These are phyloP conservation scores for Caenorhabditis parvicauda DNA, from an alignment of 2,888 invertebrate species.

Conservation along the genomic window DNA sequence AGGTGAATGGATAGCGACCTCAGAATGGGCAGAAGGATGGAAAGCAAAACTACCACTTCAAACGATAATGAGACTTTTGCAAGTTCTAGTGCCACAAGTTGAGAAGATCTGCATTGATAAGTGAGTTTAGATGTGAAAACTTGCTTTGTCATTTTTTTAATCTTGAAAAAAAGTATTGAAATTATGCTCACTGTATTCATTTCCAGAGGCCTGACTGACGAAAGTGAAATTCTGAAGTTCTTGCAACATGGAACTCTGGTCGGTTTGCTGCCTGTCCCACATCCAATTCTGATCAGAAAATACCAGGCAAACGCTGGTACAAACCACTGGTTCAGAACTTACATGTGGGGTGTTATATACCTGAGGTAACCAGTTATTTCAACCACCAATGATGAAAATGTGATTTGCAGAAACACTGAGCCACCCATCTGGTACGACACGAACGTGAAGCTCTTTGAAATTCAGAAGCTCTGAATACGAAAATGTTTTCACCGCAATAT, in stretches of 20 bases:
- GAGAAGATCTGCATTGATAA: slow-evolving; percentile 99
- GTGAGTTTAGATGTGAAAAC: slow-evolving; percentile 68
- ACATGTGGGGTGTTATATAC: slow-evolving; percentile 99
- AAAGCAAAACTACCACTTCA: slow-evolving; percentile 93
- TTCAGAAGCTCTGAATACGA: slow-evolving; percentile 69
- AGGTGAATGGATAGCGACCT: slow-evolving; percentile 79
- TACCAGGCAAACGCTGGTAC: slow-evolving; percentile 97
- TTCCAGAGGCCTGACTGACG: slow-evolving; percentile 89
- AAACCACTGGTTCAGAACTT: slow-evolving; percentile 98
- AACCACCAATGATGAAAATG: not conserved
- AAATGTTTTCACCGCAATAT: not conserved
- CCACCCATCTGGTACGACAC: slow-evolving; percentile 99
- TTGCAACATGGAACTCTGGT: slow-evolving; percentile 96
- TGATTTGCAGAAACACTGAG: slow-evolving; percentile 80
- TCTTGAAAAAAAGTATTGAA: not conserved
- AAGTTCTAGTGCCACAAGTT: slow-evolving; percentile 97
- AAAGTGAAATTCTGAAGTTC: slow-evolving; percentile 97
- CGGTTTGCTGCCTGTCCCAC: slow-evolving; percentile 93
- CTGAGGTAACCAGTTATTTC: slow-evolving; percentile 72
- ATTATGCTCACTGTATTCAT: not conserved
- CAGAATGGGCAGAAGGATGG: slow-evolving; percentile 92
- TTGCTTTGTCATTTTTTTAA: not conserved
- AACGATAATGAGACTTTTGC: slow-evolving; percentile 96
- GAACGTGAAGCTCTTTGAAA: slow-evolving; percentile 96
- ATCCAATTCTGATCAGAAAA: slow-evolving; percentile 96